Evolutionary conservation across 2,113 vertebrate genomes (phyloP).

Genomic region (Craseonycteris thonglongyai): DNA sequence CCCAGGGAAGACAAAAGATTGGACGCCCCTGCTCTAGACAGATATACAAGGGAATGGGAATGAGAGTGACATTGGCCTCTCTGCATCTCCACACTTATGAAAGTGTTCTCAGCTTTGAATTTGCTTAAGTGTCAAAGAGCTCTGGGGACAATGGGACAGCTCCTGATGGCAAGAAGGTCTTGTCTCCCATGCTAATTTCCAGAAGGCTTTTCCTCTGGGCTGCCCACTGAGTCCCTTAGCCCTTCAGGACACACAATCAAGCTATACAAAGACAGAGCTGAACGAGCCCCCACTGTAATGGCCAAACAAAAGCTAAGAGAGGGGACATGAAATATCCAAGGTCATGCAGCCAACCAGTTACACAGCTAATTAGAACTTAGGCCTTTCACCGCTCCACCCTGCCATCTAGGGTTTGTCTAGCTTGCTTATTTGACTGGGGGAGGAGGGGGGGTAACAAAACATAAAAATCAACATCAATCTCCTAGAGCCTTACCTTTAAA

Average conservation of each 20-base stretch:
- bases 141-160: not conserved
- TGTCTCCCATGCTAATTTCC: not conserved
- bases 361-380: not conserved
- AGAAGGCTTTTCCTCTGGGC: not conserved
- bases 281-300: not conserved
- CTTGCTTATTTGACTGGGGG: not conserved
- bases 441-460: not conserved
- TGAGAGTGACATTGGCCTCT: not conserved
- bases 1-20: too few relatives aligned
- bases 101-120: not conserved
- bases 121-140: not conserved
- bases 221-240: not conserved
- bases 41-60: not conserved
- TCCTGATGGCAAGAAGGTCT: not conserved
- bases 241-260: too few relatives aligned
- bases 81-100: not conserved
- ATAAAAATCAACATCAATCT: not conserved
- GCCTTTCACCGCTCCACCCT: too few relatives aligned
- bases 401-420: not conserved
- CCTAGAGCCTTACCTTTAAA: conserved; percentile 81
- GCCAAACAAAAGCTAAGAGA: too few relatives aligned
- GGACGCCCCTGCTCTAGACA: too few relatives aligned
- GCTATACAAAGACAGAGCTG: not conserved
- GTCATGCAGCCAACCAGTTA: not conserved
- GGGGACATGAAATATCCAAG: fast-evolving